phyloP scores from a whole-genome alignment of 2,797 vertebrate genomes.

The Myripristis murdjan region DNA sequence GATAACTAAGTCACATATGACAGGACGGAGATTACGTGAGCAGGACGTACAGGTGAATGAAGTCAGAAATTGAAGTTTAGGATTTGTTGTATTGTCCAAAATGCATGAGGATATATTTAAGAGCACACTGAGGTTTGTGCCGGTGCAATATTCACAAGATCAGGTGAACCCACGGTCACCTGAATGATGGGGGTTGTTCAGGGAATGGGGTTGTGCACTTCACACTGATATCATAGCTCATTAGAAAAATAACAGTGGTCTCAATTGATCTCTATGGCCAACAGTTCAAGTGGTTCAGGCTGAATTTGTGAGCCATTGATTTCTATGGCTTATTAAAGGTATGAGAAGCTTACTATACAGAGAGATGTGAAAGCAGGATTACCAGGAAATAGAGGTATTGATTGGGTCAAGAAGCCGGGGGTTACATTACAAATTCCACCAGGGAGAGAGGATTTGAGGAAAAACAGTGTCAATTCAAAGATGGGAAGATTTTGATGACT shows the following conservation, averaged over 20 bases:
- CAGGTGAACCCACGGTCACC: slow-evolving; percentile 44
- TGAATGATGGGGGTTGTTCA: slow-evolving; percentile 54
- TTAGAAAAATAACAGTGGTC: slow-evolving; percentile 75
- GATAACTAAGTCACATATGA: slow-evolving; percentile 67
- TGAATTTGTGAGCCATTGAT: slow-evolving; percentile 85
- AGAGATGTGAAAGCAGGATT: slow-evolving; percentile 80
- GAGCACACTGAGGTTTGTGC: background rate
- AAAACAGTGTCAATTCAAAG: slow-evolving; percentile 35
- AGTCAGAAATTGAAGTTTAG: slow-evolving; percentile 36
- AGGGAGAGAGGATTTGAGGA: slow-evolving; percentile 50
- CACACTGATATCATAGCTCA: slow-evolving; percentile 74
- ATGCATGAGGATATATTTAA: background rate
- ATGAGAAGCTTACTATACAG: slow-evolving; percentile 80
- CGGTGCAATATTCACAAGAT: background rate
- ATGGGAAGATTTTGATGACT: slow-evolving; percentile 43
- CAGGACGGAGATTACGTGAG: slow-evolving; percentile 34
- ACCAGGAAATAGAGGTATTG: slow-evolving; percentile 84
- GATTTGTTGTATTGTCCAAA: slow-evolving; percentile 16
- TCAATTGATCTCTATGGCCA: slow-evolving; percentile 75
- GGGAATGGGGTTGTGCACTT: slow-evolving; percentile 59
- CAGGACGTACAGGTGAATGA: slow-evolving; percentile 24
- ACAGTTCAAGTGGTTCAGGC: slow-evolving; percentile 66
- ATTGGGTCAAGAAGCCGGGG: slow-evolving; percentile 74
- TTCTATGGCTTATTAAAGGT: slow-evolving; percentile 84
- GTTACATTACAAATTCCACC: slow-evolving; percentile 73